Base-by-base conservation (phyloP, 2,113 vertebrate species). In the Pholis gunnellus region DNA sequence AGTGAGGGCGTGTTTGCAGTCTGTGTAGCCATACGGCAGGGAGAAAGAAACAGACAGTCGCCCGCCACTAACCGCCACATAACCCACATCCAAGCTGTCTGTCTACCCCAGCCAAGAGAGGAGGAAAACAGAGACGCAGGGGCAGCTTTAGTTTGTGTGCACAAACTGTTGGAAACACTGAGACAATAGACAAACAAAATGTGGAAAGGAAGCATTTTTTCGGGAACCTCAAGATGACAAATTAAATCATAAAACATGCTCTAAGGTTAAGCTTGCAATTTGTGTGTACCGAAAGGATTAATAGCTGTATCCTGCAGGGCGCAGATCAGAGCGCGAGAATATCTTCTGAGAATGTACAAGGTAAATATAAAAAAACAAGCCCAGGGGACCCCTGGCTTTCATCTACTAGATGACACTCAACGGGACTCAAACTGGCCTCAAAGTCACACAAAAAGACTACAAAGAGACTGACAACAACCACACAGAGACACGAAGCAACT, bases 21-120 rank as follows among this genome's bases (percentile, higher is more conserved):
- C 77, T 83, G 72, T 79, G 83, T 34, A 13, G 81, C 86, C 88
- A 85, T 83, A 84, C 42, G 83, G 79, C 54, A 15, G 40, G 48
- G 22, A 72, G 72, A 81, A 46, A 66, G 71, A 75, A 72, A 75
- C 81, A 80, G 65, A 79, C 71, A 88, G 72, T 61, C 57, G 1
- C 72, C 70, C 81, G 36, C 81, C 75, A 72, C 36, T 68, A 48
- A 71, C 25, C 46, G 1, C 75, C 87, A 74, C 63, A 27, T 72
- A 73, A 54, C 76, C 59, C 52, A 75, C 60, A 72, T 61, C 61
- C 89, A 85, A 87, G 77, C 87, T 87, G 87, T 87, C 75, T 46
- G 18, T 76, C 18, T 8, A 63, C 36, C 48, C 56, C 44, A 2
- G 79, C 84, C 82, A 91, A 83, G 46, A 80, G 69, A 67, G 57